Conservation (phyloP, 2,797 vertebrate genomes). For the Ambastaia sidthimunki region DNA sequence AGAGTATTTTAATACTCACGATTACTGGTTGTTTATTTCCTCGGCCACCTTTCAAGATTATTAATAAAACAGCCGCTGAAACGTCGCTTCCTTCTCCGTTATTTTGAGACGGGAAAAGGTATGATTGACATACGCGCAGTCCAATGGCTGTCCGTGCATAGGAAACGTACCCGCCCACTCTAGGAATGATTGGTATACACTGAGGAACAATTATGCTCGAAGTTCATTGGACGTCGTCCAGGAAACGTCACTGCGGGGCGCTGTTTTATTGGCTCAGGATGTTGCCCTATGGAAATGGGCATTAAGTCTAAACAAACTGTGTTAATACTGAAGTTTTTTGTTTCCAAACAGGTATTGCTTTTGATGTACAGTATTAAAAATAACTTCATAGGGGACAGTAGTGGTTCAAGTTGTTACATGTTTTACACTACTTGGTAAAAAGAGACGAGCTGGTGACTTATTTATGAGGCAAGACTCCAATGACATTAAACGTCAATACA, state of each 20-base stretch:
- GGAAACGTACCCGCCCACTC: constrained; percentile 52
- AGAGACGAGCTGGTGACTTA: too few species aligned
- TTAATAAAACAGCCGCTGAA: constrained; percentile 4
- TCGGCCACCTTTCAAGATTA: neutral
- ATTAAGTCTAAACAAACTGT: neutral
- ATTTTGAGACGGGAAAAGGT: constrained; percentile 38
- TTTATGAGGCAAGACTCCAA: too few species aligned
- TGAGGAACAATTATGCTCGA: constrained; percentile 50
- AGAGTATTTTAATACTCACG: constrained; percentile 7
- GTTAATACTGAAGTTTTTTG: neutral
- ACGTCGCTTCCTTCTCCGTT: constrained; percentile 67
- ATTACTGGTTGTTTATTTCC: neutral
- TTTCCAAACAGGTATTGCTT: too few species aligned
- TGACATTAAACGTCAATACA: too few species aligned
- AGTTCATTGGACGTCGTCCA: constrained; percentile 62
- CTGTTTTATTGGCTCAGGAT: constrained; percentile 65
- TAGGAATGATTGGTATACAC: constrained; percentile 57
- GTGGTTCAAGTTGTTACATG: too few species aligned
- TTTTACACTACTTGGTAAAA: too few species aligned
- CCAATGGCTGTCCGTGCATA: constrained; percentile 62
- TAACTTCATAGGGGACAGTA: too few species aligned
- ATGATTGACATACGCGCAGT: constrained; percentile 4
- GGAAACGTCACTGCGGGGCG: constrained; percentile 61
- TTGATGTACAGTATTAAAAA: too few species aligned
- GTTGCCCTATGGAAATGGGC: constrained; percentile 74